Percentiles rank a stretch among this genome's conserved stretches.
Conservation (phyloP, 2,113 vertebrate genomes). For the Antechinus flavipes region DNA sequence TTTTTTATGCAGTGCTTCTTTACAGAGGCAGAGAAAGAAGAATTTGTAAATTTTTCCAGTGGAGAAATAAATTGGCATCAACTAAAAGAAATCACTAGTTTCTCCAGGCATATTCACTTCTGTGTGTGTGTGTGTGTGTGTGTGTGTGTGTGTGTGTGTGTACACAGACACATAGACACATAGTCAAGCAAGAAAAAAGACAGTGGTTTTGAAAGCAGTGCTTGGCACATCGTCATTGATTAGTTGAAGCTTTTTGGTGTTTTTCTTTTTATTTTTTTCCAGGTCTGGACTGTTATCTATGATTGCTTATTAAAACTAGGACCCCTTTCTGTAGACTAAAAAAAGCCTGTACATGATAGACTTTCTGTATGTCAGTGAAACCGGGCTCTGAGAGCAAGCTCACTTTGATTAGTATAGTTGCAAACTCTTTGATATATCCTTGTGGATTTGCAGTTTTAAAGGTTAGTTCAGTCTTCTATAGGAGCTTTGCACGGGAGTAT, state of each 20-base stretch:
- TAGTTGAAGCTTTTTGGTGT: background rate
- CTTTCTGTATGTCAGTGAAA: background rate
- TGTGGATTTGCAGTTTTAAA: constrained; percentile 1
- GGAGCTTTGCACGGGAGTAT: background rate
- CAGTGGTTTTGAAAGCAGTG: background rate
- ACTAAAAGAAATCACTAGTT: background rate
- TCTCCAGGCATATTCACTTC: background rate
- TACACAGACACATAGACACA: background rate
- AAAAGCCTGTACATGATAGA: background rate
- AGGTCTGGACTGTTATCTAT: no score
- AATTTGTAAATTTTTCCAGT: background rate
- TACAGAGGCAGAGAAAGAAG: background rate
- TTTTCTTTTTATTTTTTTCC: background rate
- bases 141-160: background rate
- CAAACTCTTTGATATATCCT: constrained; percentile 5
- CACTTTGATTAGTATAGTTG: background rate
- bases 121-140: background rate
- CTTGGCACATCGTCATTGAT: background rate
- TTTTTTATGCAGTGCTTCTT: background rate
- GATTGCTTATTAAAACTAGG: background rate
- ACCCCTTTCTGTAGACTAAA: background rate
- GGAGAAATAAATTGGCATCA: background rate
- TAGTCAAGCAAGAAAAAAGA: background rate
- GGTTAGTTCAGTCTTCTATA: background rate
- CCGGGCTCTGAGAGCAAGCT: background rate